These are phyloP conservation scores for Eueremaeus valkanovi DNA, from an alignment of 2,888 invertebrate genomes.

Conservation along the genomic window DNA sequence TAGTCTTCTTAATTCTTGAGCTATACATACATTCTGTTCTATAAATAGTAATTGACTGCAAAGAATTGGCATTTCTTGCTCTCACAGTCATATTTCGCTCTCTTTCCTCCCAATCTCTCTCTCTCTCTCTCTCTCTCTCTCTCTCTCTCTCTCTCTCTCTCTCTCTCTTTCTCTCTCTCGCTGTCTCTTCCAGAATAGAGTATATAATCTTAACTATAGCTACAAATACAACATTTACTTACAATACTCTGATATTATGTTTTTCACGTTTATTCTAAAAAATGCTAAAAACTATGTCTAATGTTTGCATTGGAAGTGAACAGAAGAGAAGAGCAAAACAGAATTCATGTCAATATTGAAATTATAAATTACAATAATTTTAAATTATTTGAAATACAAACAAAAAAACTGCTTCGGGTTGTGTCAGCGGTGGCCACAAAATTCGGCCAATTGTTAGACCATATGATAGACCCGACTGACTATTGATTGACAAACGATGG, in stretches of 20 bases:
- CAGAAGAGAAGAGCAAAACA: not conserved
- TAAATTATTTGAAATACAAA: constrained; percentile 28
- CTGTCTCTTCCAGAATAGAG: not conserved
- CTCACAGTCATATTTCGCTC: too few relatives aligned
- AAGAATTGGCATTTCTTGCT: too few relatives aligned
- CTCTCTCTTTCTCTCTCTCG: constrained; percentile 4
- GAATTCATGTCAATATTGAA: constrained; percentile 32
- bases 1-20: not conserved
- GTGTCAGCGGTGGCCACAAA: not conserved
- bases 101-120: too few relatives aligned
- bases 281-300: not conserved
- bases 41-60: constrained; percentile 26
- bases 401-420: not conserved
- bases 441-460: not conserved
- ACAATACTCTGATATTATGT: not conserved
- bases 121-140: too few relatives aligned
- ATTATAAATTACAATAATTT: constrained; percentile 27
- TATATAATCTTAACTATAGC: not conserved
- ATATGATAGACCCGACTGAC: not conserved
- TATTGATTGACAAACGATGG: constrained; percentile 32
- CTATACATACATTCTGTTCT: not conserved
- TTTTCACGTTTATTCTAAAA: constrained; percentile 19
- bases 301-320: not conserved
- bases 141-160: constrained; percentile 11
- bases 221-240: not conserved